phyloP scores from a whole-genome alignment of 2,113 vertebrate genomes.

The Oxyura jamaicensis region DNA sequence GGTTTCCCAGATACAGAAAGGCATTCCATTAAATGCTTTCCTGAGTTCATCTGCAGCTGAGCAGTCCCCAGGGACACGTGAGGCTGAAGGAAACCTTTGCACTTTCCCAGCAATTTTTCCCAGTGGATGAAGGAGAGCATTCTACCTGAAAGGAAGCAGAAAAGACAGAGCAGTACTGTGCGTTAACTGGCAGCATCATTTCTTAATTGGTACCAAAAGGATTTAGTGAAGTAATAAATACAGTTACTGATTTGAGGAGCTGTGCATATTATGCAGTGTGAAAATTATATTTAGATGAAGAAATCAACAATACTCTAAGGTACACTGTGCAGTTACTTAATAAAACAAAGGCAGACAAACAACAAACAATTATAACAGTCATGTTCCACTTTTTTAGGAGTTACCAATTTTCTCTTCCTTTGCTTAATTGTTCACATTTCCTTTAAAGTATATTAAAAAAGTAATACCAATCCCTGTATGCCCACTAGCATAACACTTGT shows the following conservation, averaged over 20 bases:
- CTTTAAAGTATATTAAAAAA: background rate
- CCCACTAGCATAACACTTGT: background rate
- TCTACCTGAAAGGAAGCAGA: background rate
- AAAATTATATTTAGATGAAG: background rate
- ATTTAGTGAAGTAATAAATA: background rate
- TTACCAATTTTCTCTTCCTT: background rate
- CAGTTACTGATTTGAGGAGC: background rate
- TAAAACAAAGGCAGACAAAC: background rate
- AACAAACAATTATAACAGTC: background rate
- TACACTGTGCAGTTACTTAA: background rate
- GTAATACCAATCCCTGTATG: background rate
- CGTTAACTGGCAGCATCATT: background rate
- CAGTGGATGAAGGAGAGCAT: background rate
- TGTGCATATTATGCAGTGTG: background rate
- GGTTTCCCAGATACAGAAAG: background rate
- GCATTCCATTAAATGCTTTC: background rate
- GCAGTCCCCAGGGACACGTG: background rate
- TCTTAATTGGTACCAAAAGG: background rate
- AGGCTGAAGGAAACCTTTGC: background rate
- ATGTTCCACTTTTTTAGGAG: background rate
- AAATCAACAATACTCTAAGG: background rate
- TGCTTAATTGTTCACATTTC: background rate
- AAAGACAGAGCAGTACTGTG: background rate
- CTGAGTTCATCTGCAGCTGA: background rate
- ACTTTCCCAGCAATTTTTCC: background rate